phyloP scores from a whole-genome alignment of 2,888 invertebrate species.

The Pedicia rivosa region DNA sequence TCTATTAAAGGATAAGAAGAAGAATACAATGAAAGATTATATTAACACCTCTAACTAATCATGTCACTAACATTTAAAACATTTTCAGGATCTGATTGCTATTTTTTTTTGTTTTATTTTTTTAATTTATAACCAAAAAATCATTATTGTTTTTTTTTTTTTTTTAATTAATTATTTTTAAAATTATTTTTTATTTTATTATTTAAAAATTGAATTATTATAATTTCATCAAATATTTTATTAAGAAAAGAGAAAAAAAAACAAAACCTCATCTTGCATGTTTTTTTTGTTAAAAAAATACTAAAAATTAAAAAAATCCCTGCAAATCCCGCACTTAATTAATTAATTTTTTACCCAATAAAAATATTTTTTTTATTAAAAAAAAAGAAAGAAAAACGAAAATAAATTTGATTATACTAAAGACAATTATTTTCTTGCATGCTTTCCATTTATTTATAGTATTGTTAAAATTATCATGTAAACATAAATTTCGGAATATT shows the following conservation, averaged over 20 bases:
- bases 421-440: conserved; percentile 18
- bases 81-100: conserved; percentile 8
- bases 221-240: too few species aligned
- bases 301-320: conserved; percentile 1
- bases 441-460: conserved; percentile 14
- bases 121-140: too few species aligned
- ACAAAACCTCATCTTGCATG: too few species aligned
- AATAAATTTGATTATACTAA: conserved; percentile 14
- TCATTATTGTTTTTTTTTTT: conserved; percentile 2
- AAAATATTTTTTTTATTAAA: too few species aligned
- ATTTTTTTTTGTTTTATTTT: conserved; percentile 1
- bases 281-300: conserved; percentile 1
- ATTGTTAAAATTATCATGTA: too few species aligned
- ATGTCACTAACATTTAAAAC: conserved; percentile 10
- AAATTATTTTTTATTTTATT: conserved; percentile 7
- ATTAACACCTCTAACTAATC: conserved; percentile 4
- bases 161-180: conserved; percentile 4
- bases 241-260: too few species aligned
- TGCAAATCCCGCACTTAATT: conserved; percentile 4
- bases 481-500: too few species aligned
- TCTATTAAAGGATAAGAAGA: too few species aligned
- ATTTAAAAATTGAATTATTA: too few species aligned
- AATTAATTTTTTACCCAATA: too few species aligned
- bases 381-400: conserved; percentile 12
- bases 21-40: too few species aligned